Conservation (phyloP, 2,888 invertebrate species). For the Byasa hedistus region DNA sequence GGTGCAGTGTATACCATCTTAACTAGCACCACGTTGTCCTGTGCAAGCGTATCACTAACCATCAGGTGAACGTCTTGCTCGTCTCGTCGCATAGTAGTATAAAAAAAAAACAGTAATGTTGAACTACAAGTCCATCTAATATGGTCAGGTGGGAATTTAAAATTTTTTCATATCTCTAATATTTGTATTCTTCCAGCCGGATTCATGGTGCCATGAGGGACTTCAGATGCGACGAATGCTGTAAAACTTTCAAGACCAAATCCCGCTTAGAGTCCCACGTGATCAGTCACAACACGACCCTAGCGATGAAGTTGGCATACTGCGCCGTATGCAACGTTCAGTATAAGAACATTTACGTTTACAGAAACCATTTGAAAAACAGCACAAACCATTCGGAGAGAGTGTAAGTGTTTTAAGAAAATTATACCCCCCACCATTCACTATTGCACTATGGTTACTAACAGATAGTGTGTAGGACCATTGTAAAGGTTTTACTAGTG, state of each 20-base stretch:
- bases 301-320: conserved; percentile 45
- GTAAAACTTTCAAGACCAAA: conserved; percentile 43
- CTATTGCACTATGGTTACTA: too few species aligned
- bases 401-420: conserved; percentile 39
- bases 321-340: conserved; percentile 50
- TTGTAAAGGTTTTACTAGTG: too few species aligned
- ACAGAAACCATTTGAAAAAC: conserved; percentile 53
- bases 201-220: conserved; percentile 46
- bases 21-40: too few species aligned
- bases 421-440: neutral
- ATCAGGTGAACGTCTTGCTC: too few species aligned
- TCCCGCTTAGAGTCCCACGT: conserved; percentile 50
- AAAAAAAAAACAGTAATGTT: too few species aligned
- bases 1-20: too few species aligned
- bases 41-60: too few species aligned
- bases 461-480: too few species aligned
- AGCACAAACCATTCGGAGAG: conserved; percentile 49
- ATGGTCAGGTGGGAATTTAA: neutral
- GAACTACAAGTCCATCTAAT: too few species aligned
- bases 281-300: conserved; percentile 38
- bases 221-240: conserved; percentile 49
- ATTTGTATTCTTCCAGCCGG: conserved; percentile 43
- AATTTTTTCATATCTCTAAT: neutral
- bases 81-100: too few species aligned
- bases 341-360: conserved; percentile 56